Evolutionary conservation across 2,113 vertebrate genomes (phyloP), one percentile per base, ranked within the genome.

Genomic region (Scalopus aquaticus): DNA sequence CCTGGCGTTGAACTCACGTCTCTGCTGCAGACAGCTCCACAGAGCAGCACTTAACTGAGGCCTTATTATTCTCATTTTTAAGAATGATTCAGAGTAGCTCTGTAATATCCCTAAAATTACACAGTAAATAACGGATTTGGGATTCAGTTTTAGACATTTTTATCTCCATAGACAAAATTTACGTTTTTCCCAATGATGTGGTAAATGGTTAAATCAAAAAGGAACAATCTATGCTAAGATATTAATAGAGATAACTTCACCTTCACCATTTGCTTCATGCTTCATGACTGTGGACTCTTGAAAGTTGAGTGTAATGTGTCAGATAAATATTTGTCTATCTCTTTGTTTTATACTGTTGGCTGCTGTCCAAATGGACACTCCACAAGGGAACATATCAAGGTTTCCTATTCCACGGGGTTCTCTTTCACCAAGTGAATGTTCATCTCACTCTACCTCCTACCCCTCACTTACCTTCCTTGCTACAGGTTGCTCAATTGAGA

Each of bases 31-130:
- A n/a, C n/a, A n/a, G n/a, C n/a, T n/a, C n/a, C n/a, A n/a, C n/a
- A n/a, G n/a, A n/a, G n/a, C n/a, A n/a, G n/a, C n/a, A n/a, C n/a
- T n/a, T n/a, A n/a, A n/a, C n/a, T n/a, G n/a, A n/a, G n/a, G n/a
- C n/a, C n/a, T n/a, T n/a, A n/a, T 46, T 79, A 32, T n/a, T 35
- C 35, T 79, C 13, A 93, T 80, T 93, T 94, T 19, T 65, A 87
- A 93, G 22, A 28, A 65, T 79, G 51, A 78, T 13, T 79, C 6
- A 82, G 79, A 30, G 17, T 83, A 5, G 5, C 35, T 22, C 44
- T 84, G 54, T 37, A 56, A 58, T 2, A 76, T 82, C 2, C 6
- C 37, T 77, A 78, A 86, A 16, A 28, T 32, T 78, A 24, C 26
- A 77, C 6, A 73, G 67, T 62, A 91, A 82, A 86, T 20, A 81